A percentile compares a stretch with the other conserved stretches of the same genome.
These are phyloP conservation scores for Simalia tracyae DNA, from an alignment of 2,797 vertebrate genomes.

Conservation along the genomic window DNA sequence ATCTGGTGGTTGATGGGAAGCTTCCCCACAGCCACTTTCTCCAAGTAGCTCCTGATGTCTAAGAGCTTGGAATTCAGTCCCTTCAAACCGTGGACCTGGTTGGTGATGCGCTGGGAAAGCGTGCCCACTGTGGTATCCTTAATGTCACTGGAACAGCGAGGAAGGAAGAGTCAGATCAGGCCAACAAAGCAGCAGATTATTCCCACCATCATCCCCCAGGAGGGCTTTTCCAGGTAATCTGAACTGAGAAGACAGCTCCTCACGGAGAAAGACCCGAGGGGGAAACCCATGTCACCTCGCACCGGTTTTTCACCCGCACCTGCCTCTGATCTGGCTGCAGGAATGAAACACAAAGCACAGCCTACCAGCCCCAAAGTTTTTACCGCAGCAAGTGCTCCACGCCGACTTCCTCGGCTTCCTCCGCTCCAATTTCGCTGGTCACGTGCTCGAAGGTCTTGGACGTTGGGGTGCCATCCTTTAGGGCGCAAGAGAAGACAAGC, in stretches of 20 bases:
- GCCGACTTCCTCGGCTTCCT: constrained; percentile 97
- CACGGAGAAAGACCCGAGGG: no score
- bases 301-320: neutral
- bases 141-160: constrained; percentile 84
- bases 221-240: neutral
- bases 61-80: constrained; percentile 97
- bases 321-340: neutral
- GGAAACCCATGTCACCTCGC: no score
- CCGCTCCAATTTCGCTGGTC: constrained; percentile 96
- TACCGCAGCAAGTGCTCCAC: constrained; percentile 97
- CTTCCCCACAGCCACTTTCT: constrained; percentile 90
- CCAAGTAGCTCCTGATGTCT: constrained; percentile 94
- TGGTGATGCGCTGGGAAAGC: constrained; percentile 96
- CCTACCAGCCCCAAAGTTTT: neutral
- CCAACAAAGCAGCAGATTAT: no score
- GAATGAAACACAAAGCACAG: neutral
- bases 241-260: neutral
- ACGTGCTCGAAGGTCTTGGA: constrained; percentile 99
- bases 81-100: constrained; percentile 97
- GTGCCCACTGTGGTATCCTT: constrained; percentile 98
- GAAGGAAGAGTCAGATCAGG: neutral
- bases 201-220: neutral
- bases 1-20: constrained; percentile 99
- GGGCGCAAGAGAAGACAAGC: neutral
- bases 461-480: constrained; percentile 94